Conservation (phyloP, 2,888 invertebrate species). For the Noctua janthe region DNA sequence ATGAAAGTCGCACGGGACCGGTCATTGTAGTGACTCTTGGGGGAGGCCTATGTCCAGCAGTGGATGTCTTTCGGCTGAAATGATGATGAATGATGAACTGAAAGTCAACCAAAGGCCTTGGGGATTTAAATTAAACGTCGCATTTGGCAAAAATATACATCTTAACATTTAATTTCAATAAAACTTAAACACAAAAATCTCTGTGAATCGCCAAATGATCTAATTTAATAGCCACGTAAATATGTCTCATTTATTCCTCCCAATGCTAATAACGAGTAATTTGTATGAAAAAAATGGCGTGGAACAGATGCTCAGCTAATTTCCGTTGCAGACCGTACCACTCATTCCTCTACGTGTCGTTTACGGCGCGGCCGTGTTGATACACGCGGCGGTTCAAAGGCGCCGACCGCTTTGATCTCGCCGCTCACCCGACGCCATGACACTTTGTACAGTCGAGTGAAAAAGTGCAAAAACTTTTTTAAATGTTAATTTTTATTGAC, state of each 20-base stretch:
- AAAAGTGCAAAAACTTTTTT: constrained; percentile 69
- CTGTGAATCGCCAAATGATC: constrained; percentile 38
- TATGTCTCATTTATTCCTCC: constrained; percentile 45
- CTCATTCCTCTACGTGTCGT: constrained; percentile 77
- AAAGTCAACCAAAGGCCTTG: not conserved
- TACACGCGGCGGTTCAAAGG: constrained; percentile 79
- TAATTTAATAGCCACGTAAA: constrained; percentile 48
- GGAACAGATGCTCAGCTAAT: constrained; percentile 54
- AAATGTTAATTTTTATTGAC: constrained; percentile 70
- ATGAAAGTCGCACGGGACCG: too few relatives aligned
- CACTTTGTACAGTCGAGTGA: constrained; percentile 71
- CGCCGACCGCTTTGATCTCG: constrained; percentile 81
- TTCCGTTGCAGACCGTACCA: constrained; percentile 67
- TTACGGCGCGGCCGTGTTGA: constrained; percentile 77
- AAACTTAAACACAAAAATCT: constrained; percentile 10
- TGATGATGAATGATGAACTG: too few relatives aligned
- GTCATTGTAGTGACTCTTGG: too few relatives aligned
- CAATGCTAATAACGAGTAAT: constrained; percentile 54
- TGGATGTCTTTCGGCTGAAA: too few relatives aligned
- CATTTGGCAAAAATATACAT: not conserved
- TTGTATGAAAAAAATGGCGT: constrained; percentile 58
- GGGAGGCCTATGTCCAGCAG: too few relatives aligned
- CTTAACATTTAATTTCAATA: not conserved
- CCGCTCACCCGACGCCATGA: constrained; percentile 77
- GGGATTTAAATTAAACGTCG: not conserved